Evolutionary conservation across 2,113 vertebrate genomes (phyloP), one percentile per base, ranked within the genome.

Genomic region (Tetrao urogallus): DNA sequence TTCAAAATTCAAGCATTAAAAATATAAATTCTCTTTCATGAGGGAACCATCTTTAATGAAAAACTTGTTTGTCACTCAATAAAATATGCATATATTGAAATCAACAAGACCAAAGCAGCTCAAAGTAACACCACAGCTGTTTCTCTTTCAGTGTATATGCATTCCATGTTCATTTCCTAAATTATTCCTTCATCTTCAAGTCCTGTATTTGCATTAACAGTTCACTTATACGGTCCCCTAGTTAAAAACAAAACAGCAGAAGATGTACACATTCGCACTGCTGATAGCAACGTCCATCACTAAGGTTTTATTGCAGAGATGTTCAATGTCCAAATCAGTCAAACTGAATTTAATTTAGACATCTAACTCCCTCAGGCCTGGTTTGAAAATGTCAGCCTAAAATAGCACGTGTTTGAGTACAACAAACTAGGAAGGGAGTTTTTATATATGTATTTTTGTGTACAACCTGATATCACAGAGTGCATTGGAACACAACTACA

Each of bases 351-450:
- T 90, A 90, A 89, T 96, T 95, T 87, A 94, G 96, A 84, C 78
- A 94, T 87, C 70, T 45, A 93, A 75, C 67, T 95, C 91, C 95
- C 89, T 96, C 91, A 76, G 92, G 95, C 90, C 74, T 58, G 24
- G 48, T 66, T 90, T 84, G 88, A 86, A 96, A 96, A 96, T 96
- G 95, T 94, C 94, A 92, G 77, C 92, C 90, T 92, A 96, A 96
- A 95, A 94, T 96, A 96, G 92, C 83, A 52, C 27, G 42, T 88
- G 47, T 65, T 84, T 38, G 71, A 78, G 83, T 8, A 95, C 80
- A 94, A 75, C 65, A 7, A 65, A 78, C 4, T 34, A 87, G 86
- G 75, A 92, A 82, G 86, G 81, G 80, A 32, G 24, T 93, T 72
- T 67, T 92, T 82, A 76, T 92, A 69, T 52, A 61, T 78, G 25